Conservation (phyloP, 2,888 invertebrate genomes). For the Mactromeris polynyma region DNA sequence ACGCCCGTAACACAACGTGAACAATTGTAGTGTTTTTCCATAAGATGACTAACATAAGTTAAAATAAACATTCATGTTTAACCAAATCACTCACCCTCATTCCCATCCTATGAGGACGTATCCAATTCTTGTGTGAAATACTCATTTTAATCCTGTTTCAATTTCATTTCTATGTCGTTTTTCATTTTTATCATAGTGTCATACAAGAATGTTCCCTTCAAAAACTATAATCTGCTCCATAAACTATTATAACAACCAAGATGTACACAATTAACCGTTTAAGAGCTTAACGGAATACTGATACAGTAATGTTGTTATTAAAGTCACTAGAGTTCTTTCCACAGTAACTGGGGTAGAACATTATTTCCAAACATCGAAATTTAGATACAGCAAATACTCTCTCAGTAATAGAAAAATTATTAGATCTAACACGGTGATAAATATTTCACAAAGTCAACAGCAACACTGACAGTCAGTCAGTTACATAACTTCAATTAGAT, state of each 20-base stretch:
- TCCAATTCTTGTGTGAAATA: slow-evolving; percentile 28
- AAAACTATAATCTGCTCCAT: too few relatives aligned
- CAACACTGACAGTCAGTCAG: background rate
- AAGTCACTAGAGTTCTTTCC: background rate
- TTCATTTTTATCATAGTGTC: background rate
- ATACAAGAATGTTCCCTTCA: too few relatives aligned
- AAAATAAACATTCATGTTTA: too few relatives aligned
- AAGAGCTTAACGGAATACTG: too few relatives aligned
- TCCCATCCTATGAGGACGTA: slow-evolving; percentile 44
- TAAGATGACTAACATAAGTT: too few relatives aligned
- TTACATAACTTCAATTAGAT: slow-evolving; percentile 11
- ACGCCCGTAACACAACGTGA: too few relatives aligned
- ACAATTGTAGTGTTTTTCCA: too few relatives aligned
- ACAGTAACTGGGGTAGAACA: background rate
- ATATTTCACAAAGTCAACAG: background rate
- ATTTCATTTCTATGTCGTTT: background rate
- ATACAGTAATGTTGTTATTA: background rate
- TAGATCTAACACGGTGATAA: background rate
- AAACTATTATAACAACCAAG: too few relatives aligned
- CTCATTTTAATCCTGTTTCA: slow-evolving; percentile 12
- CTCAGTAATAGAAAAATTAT: background rate
- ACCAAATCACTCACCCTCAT: slow-evolving; percentile 44
- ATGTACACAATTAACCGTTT: too few relatives aligned
- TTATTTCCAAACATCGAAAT: background rate
- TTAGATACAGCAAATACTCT: background rate